phyloP scores from a whole-genome alignment of 2,113 vertebrate species.

The Ammodytes marinus region DNA sequence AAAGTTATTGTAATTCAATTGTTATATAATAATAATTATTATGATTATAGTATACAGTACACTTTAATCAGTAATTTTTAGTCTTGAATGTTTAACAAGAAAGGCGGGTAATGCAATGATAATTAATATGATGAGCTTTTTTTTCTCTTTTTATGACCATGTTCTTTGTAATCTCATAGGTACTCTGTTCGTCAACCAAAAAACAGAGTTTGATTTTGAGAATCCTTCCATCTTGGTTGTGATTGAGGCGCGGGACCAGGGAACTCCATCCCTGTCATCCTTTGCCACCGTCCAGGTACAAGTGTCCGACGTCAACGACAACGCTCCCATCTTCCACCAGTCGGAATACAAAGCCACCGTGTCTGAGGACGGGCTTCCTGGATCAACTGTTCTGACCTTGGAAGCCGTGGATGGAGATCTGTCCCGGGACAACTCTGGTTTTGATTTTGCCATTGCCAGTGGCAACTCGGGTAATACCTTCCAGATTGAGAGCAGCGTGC shows the following conservation, averaged over 20 bases:
- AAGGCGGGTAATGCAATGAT: background rate
- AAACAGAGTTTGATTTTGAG: conserved; percentile 84
- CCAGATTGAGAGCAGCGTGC: conserved; percentile 93
- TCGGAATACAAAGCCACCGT: conserved; percentile 88
- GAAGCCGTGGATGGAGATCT: conserved; percentile 90
- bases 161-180: conserved; percentile 53
- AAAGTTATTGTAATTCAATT: background rate
- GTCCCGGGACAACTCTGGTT: conserved; percentile 89
- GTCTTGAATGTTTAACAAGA: no score
- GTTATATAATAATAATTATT: background rate
- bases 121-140: background rate
- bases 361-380: conserved; percentile 90
- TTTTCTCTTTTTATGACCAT: background rate
- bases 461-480: conserved; percentile 93
- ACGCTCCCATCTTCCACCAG: conserved; percentile 90
- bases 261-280: conserved; percentile 88
- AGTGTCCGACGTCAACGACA: conserved; percentile 93
- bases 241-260: conserved; percentile 90
- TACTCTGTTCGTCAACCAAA: conserved; percentile 90
- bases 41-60: no score
- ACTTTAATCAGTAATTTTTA: no score
- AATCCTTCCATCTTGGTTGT: conserved; percentile 89
- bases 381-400: conserved; percentile 91
- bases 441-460: conserved; percentile 94
- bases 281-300: conserved; percentile 91